Conservation (phyloP, 2,113 vertebrate genomes). For the Sakesphorus luctuosus region DNA sequence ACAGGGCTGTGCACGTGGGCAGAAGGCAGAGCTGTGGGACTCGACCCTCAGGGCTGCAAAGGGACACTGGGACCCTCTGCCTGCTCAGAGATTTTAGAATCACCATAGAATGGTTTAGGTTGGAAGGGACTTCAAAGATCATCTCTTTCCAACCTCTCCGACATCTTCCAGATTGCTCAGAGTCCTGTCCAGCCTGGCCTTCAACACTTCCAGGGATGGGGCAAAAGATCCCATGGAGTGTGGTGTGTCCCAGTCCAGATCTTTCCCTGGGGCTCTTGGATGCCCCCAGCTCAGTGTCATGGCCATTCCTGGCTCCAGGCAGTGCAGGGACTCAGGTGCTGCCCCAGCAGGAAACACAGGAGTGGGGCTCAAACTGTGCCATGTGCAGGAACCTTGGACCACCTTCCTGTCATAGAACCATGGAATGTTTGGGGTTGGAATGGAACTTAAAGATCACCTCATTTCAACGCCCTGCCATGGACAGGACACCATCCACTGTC, state of each 20-base stretch:
- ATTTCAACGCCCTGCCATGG: rapidly evolving
- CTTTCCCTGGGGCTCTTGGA: background rate
- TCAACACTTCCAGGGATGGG: background rate
- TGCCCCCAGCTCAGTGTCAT: background rate
- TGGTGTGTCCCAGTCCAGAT: rapidly evolving
- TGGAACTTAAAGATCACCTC: background rate
- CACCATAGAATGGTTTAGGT: background rate
- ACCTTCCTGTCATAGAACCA: background rate
- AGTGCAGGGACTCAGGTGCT: background rate
- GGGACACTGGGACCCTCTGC: background rate
- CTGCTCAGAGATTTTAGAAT: background rate
- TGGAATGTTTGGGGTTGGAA: background rate
- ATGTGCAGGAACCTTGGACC: no score
- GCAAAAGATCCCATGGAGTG: rapidly evolving
- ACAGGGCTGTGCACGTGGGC: rapidly evolving
- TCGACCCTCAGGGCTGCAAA: background rate
- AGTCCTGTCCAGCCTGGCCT: background rate
- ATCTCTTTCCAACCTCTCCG: background rate
- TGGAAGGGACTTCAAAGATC: background rate
- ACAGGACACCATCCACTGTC: background rate
- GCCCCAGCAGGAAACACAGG: background rate
- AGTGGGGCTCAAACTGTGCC: rapidly evolving
- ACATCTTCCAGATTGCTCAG: background rate
- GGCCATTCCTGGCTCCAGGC: background rate
- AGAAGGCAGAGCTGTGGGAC: background rate